Percentiles rank a stretch among this genome's conserved stretches.
Evolutionary conservation across 2,113 vertebrate genomes (phyloP).

Genomic region (Pelmatolapia mariae): DNA sequence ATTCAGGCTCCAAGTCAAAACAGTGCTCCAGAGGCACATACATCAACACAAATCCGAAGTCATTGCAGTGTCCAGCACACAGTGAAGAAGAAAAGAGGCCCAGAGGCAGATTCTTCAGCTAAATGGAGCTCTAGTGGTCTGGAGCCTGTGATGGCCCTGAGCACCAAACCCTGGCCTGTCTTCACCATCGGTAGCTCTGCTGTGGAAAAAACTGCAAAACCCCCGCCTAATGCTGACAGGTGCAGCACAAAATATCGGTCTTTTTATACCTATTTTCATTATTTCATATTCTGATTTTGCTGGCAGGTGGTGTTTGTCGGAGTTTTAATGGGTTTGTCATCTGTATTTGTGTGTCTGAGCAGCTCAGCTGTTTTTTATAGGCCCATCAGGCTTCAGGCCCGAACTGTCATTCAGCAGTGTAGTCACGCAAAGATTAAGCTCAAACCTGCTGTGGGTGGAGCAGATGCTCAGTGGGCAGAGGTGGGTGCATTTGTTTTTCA

Average conservation of each 20-base stretch:
- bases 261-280: background rate
- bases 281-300: background rate
- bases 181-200: conserved; percentile 3
- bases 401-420: conserved; percentile 80
- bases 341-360: background rate
- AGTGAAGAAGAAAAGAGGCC: background rate
- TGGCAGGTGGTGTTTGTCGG: background rate
- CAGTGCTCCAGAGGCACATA: background rate
- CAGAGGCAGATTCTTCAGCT: background rate
- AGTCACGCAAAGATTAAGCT: conserved; percentile 73
- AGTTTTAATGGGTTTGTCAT: background rate
- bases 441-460: conserved; percentile 60
- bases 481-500: conserved; percentile 50
- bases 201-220: background rate
- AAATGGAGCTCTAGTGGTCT: background rate
- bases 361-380: background rate
- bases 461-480: conserved; percentile 78
- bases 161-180: conserved; percentile 45
- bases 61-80: accelerated
- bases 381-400: conserved; percentile 31
- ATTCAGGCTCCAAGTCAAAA: background rate
- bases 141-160: conserved; percentile 17
- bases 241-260: background rate
- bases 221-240: background rate
- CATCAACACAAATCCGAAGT: background rate